These are phyloP conservation scores for Parazoanthus darwini DNA, from an alignment of 92 coral and sea anemone genomes.

Conservation along the genomic window DNA sequence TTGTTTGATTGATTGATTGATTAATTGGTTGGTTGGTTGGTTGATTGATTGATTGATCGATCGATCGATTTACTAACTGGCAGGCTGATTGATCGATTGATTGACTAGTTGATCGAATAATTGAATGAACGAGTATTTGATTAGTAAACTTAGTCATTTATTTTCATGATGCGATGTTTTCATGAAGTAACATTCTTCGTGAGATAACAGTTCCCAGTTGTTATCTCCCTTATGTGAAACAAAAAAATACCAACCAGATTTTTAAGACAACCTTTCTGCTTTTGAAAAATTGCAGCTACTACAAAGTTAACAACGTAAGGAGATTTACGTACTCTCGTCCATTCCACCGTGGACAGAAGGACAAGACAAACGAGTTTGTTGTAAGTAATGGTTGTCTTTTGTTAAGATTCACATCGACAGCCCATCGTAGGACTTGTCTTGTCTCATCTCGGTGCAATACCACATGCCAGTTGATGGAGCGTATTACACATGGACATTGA, in stretches of 20 bases:
- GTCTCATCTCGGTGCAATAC: background rate
- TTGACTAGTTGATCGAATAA: background rate
- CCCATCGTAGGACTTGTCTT: background rate
- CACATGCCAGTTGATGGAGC: too few species aligned
- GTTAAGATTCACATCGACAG: background rate
- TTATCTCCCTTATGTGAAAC: background rate
- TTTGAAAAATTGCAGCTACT: slow-evolving; percentile 58
- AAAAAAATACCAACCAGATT: too few species aligned
- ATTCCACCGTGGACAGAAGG: slow-evolving; percentile 75
- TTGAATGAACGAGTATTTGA: too few species aligned
- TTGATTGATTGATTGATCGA: background rate
- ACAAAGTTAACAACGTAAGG: slow-evolving; percentile 79
- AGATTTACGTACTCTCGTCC: slow-evolving; percentile 83
- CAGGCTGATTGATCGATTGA: background rate
- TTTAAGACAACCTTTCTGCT: background rate
- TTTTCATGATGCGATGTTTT: background rate
- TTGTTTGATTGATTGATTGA: background rate
- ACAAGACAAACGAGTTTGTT: slow-evolving; percentile 70
- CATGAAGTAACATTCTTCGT: too few species aligned
- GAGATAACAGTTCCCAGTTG: background rate
- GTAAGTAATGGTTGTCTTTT: slow-evolving; percentile 46
- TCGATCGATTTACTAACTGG: background rate
- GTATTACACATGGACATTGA: too few species aligned
- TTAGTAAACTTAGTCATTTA: too few species aligned
- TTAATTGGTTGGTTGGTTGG: background rate